Conservation (phyloP, 2,113 vertebrate genomes). For the Periophthalmodon schlosseri region DNA sequence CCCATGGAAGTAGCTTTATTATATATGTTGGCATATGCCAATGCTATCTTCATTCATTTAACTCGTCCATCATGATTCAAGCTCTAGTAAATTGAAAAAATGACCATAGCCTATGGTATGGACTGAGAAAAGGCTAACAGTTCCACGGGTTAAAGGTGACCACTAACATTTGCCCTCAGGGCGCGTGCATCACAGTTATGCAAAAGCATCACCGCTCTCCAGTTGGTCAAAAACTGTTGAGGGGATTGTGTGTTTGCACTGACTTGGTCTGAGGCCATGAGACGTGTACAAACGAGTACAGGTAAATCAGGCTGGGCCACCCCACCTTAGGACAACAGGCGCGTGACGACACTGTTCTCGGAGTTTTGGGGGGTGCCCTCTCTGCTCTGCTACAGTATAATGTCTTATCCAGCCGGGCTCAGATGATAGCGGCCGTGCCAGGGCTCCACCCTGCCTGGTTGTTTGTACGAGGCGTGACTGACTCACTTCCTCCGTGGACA, state of each 20-base stretch:
- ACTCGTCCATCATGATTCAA: not conserved
- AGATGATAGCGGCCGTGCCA: not conserved
- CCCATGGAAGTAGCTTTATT: not conserved
- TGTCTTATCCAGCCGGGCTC: not conserved
- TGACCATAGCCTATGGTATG: not conserved
- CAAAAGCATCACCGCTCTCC: not conserved
- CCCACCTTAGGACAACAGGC: not conserved
- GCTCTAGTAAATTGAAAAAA: not conserved
- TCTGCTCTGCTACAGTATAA: not conserved
- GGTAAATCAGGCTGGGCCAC: conserved; percentile 4
- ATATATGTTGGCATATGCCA: not conserved
- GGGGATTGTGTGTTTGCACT: not conserved
- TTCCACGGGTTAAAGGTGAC: not conserved
- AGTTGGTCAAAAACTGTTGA: not conserved
- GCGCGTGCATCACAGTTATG: not conserved
- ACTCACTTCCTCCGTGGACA: conserved; percentile 39
- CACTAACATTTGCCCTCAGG: not conserved
- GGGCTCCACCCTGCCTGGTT: conserved; percentile 26
- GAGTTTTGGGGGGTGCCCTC: not conserved
- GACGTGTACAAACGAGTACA: conserved; percentile 4
- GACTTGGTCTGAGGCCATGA: not conserved
- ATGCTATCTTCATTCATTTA: not conserved
- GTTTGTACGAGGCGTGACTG: conserved; percentile 42
- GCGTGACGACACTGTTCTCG: not conserved
- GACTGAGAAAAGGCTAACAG: not conserved